These are phyloP conservation scores for Pardosa pseudoannulata DNA, from an alignment of 2,888 invertebrate genomes.

Conservation along the genomic window DNA sequence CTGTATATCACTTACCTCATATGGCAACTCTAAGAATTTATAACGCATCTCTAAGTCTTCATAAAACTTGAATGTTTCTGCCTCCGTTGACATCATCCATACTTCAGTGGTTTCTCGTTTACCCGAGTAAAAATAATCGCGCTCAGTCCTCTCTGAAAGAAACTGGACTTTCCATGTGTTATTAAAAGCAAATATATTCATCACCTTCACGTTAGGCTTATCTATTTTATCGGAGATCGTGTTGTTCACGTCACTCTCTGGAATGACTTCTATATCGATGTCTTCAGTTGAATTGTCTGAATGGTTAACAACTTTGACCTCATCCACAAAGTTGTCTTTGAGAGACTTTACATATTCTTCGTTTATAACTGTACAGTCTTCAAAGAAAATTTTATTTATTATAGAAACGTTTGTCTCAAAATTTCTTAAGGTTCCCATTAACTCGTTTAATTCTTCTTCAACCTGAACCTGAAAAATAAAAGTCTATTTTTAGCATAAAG, in stretches of 20 bases:
- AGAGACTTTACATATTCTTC: not conserved
- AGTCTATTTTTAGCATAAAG: no score
- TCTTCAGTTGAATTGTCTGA: not conserved
- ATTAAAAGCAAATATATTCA: not conserved
- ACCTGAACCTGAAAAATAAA: no score
- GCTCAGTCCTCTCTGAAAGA: not conserved
- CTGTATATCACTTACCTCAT: not conserved
- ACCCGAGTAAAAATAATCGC: slow-evolving; percentile 24
- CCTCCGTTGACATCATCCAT: slow-evolving; percentile 22
- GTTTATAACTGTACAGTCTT: not conserved
- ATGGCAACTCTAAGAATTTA: slow-evolving; percentile 10
- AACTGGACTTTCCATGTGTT: slow-evolving; percentile 23
- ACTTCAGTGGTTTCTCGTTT: slow-evolving; percentile 19
- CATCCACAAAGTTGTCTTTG: not conserved
- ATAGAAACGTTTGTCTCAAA: not conserved
- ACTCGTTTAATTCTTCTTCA: not conserved
- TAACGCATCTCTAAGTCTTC: slow-evolving; percentile 18
- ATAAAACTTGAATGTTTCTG: slow-evolving; percentile 18
- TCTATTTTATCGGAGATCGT: not conserved
- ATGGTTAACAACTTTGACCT: not conserved
- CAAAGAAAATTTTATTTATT: not conserved
- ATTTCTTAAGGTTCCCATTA: not conserved
- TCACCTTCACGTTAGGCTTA: not conserved
- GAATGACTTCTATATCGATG: not conserved
- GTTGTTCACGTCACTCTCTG: not conserved